Conservation (phyloP, 1,140 invertebrate genomes). For the Chionoecetes opilio region DNA sequence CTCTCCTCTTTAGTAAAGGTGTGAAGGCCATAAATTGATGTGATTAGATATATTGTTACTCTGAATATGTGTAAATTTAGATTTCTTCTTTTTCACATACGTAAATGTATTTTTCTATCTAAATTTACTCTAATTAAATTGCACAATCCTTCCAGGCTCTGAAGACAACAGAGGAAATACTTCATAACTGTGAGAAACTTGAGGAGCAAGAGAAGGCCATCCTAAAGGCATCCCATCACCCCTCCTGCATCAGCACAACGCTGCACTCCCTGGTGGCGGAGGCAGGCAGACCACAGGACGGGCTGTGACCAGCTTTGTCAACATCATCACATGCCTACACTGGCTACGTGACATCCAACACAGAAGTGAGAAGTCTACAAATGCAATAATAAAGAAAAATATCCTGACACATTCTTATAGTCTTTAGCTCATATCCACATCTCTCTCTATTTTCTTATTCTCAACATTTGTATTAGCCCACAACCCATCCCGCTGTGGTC, state of each 20-base stretch:
- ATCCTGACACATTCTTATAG: too few relatives aligned
- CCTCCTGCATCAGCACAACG: conserved; percentile 41
- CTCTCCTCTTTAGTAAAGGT: conserved; percentile 47
- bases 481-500: too few relatives aligned
- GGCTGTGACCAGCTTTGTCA: too few relatives aligned
- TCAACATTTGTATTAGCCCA: too few relatives aligned
- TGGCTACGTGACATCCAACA: too few relatives aligned
- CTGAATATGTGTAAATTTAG: too few relatives aligned
- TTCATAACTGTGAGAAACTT: conserved; percentile 30
- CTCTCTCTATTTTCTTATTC: too few relatives aligned
- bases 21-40: background rate
- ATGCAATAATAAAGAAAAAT: too few relatives aligned
- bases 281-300: background rate
- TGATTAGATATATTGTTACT: too few relatives aligned
- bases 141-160: background rate
- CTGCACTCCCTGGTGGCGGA: conserved; percentile 25
- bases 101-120: background rate
- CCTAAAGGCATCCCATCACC: background rate
- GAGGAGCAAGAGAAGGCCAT: conserved; percentile 8
- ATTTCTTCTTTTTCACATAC: background rate
- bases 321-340: too few relatives aligned
- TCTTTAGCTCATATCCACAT: too few relatives aligned
- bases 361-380: too few relatives aligned
- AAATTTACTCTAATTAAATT: background rate
- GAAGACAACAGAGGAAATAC: conserved; percentile 10